Evolutionary conservation across 1,140 invertebrate species (phyloP).

Genomic region (Argopecten irradians): DNA sequence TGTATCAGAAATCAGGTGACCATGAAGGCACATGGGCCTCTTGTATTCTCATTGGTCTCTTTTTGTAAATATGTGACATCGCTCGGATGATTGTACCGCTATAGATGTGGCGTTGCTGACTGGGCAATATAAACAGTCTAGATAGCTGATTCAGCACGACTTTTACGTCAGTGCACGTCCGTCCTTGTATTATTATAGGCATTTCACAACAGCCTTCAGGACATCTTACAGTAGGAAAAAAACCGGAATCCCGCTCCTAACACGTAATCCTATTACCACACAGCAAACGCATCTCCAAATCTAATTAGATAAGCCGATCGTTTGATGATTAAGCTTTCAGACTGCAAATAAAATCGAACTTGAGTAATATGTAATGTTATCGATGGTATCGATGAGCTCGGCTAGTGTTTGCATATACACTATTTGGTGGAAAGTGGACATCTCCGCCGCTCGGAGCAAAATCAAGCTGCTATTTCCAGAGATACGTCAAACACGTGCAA

Average conservation of each 20-base stretch:
- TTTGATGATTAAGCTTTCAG: slow-evolving; percentile 5
- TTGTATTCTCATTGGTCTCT: no score
- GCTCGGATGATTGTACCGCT: no score
- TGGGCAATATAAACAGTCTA: neutral
- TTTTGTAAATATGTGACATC: no score
- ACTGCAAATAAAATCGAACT: neutral
- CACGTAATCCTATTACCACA: neutral
- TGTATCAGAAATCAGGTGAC: no score
- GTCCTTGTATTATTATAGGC: neutral
- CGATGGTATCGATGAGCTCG: neutral
- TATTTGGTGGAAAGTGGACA: neutral
- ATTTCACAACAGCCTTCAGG: neutral
- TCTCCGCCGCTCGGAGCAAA: neutral
- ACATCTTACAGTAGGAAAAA: neutral
- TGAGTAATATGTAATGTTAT: neutral
- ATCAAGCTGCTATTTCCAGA: neutral
- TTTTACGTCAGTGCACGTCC: neutral
- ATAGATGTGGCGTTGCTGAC: neutral
- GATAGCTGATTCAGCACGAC: neutral
- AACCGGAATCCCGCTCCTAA: neutral
- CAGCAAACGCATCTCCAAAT: neutral
- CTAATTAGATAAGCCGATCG: neutral
- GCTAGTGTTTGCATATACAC: neutral
- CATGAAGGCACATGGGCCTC: no score
- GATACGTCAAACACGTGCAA: neutral